Evolutionary conservation across 2,113 vertebrate genomes (phyloP).

Genomic region (Rhabdomys dilectus): DNA sequence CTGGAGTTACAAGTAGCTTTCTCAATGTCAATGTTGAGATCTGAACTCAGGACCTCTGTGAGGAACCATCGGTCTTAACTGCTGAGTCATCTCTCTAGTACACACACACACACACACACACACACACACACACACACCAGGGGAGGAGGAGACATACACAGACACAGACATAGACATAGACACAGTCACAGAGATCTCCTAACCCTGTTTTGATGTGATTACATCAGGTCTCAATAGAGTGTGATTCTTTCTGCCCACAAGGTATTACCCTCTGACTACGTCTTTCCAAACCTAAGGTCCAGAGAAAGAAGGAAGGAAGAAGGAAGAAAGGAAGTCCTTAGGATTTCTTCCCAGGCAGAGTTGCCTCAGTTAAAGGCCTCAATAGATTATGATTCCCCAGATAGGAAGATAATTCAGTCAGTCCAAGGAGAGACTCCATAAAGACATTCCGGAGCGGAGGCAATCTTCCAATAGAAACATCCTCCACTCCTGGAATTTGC

Average conservation of each 20-base stretch:
- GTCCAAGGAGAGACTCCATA: neutral
- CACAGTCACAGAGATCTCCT: neutral
- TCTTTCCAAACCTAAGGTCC: neutral
- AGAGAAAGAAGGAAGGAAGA: neutral
- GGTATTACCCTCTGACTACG: neutral
- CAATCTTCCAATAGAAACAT: neutral
- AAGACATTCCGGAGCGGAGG: neutral
- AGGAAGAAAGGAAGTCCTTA: neutral
- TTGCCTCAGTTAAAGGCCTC: neutral
- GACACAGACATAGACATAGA: neutral
- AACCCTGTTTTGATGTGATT: neutral
- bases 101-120: neutral
- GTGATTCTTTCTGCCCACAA: neutral
- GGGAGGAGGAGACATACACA: neutral
- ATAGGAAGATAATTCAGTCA: neutral
- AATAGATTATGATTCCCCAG: neutral
- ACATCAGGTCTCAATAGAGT: neutral
- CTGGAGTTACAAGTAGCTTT: neutral
- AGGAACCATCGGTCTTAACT: neutral
- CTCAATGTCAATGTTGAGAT: neutral
- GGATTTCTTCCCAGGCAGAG: conserved; percentile 3
- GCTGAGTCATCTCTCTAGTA: neutral
- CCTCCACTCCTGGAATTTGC: neutral
- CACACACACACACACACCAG: too few relatives aligned
- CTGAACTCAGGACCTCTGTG: neutral